These are phyloP conservation scores for Allophyes oxyacanthae DNA, from an alignment of 2,888 invertebrate species.

Conservation along the genomic window DNA sequence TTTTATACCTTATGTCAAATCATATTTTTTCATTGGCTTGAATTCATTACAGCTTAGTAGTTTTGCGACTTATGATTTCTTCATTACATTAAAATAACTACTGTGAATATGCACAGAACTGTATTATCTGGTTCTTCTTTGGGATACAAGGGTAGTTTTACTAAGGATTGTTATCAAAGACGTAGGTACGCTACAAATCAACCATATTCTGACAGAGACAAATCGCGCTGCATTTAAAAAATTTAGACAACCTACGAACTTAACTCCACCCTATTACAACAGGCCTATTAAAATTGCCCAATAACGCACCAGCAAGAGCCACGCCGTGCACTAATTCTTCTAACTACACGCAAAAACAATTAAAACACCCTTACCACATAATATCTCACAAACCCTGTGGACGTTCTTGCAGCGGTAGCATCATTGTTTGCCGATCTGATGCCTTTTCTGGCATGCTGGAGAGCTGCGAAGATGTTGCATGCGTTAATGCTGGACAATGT, in stretches of 20 bases:
- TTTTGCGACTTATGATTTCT: too few species aligned
- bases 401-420: constrained; percentile 91
- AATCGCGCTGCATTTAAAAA: too few species aligned
- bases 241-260: background rate
- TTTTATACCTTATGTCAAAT: background rate
- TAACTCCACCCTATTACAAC: background rate
- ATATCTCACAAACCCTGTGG: constrained; percentile 52
- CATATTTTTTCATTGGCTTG: background rate
- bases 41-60: background rate
- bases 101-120: background rate
- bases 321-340: background rate
- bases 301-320: background rate
- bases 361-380: background rate
- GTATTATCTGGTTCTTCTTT: background rate
- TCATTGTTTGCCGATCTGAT: constrained; percentile 91
- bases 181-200: background rate
- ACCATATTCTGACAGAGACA: background rate
- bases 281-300: background rate
- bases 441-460: constrained; percentile 92
- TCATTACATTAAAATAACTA: background rate
- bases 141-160: background rate
- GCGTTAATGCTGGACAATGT: constrained; percentile 89
- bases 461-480: constrained; percentile 91
- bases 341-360: background rate
- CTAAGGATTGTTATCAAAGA: background rate